Percentiles rank a stretch among this genome's conserved stretches.
phyloP scores from a whole-genome alignment of 1,140 invertebrate species.

The Harlomillsia oculata region DNA sequence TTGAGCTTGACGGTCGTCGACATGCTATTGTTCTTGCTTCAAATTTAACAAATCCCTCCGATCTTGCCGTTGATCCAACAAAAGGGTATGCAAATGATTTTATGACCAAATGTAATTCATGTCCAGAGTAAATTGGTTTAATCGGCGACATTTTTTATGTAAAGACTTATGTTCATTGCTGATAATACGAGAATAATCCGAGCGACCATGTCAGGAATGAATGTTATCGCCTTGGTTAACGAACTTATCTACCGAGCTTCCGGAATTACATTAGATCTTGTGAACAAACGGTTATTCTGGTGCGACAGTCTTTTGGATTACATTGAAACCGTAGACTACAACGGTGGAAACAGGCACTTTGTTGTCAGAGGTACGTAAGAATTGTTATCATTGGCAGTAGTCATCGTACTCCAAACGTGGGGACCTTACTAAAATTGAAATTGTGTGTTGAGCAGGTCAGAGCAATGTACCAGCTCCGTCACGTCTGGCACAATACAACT shows the following conservation, averaged over 20 bases:
- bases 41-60: slow-evolving; percentile 79
- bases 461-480: slow-evolving; percentile 74
- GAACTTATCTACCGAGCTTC: slow-evolving; percentile 83
- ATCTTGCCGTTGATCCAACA: slow-evolving; percentile 84
- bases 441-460: slow-evolving; percentile 45
- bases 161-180: slow-evolving; percentile 76
- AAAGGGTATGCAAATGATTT: slow-evolving; percentile 50
- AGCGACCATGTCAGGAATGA: slow-evolving; percentile 84
- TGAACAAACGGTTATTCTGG: slow-evolving; percentile 85
- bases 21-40: slow-evolving; percentile 82
- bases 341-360: slow-evolving; percentile 68
- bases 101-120: not conserved
- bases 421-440: no score
- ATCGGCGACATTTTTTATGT: slow-evolving; percentile 26
- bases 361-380: slow-evolving; percentile 52
- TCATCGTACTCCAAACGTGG: no score
- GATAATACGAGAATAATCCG: slow-evolving; percentile 79
- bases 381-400: no score
- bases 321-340: slow-evolving; percentile 93
- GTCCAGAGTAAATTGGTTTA: not conserved
- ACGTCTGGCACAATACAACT: slow-evolving; percentile 76
- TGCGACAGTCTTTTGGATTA: slow-evolving; percentile 87
- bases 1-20: slow-evolving; percentile 70
- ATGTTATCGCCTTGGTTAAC: slow-evolving; percentile 67
- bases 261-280: slow-evolving; percentile 74